Evolutionary conservation across 2,113 vertebrate genomes (phyloP).

Genomic region (Lophura nycthemera): DNA sequence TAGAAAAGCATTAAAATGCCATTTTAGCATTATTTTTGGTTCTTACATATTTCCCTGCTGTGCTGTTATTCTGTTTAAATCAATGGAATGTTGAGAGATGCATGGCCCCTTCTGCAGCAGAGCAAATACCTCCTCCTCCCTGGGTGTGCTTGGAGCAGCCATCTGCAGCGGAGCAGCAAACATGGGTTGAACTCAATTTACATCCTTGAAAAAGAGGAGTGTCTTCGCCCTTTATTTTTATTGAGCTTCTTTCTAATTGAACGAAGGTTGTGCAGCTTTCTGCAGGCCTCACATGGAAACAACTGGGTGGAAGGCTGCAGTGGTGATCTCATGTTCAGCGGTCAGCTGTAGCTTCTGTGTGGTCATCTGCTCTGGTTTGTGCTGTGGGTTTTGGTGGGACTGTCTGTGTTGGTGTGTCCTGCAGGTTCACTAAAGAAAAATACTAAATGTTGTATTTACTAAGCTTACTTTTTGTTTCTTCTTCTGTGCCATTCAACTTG

Average conservation of each 20-base stretch:
- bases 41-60: conserved; percentile 47
- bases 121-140: background rate
- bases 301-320: background rate
- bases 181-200: conserved; percentile 17
- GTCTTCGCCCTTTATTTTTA: background rate
- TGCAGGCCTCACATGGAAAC: background rate
- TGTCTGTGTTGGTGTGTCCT: background rate
- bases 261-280: background rate
- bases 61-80: conserved; percentile 52
- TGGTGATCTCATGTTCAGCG: background rate
- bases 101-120: conserved; percentile 26
- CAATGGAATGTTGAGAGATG: conserved; percentile 14
- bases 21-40: conserved; percentile 61
- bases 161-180: conserved; percentile 22
- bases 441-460: background rate
- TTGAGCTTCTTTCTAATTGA: background rate
- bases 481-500: background rate
- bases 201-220: conserved; percentile 14
- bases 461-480: background rate
- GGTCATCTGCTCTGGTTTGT: background rate
- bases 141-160: background rate
- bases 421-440: background rate
- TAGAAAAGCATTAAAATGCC: conserved; percentile 56
- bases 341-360: background rate
- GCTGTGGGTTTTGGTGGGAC: background rate